Evolutionary conservation across 2,113 vertebrate species (phyloP), one percentile per base, ranked within the genome.

Genomic region (Ursus arctos): DNA sequence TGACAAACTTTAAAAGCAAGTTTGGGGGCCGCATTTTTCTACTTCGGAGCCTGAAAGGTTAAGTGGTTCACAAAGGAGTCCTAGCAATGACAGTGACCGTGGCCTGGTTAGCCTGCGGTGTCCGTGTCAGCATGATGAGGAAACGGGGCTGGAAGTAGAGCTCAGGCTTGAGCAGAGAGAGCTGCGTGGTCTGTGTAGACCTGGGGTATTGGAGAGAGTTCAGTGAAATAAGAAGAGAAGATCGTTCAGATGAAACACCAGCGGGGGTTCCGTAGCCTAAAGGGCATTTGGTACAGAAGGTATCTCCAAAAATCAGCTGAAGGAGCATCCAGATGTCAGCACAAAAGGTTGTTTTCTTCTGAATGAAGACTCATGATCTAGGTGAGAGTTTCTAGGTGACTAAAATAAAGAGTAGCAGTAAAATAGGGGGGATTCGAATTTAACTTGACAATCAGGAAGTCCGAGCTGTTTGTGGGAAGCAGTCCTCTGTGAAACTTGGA

Each of bases 401-500:
- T 82, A 36, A 81, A 77, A 59, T 80, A 79, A 95, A 63, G 93
- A 97, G 59, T 28, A 69, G 71, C 47, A 55, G 69, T 96, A 96
- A 87, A 76, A 77, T 74, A 40, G 26, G n/a, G 95, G 61, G 43
- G 72, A 71, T 94, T 80, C 36, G 19, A 76, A 84, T 88, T 86
- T 74, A 59, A 88, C 49, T 84, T 90, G 92, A 87, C 61, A 95
- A 7, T 24, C 55, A 33, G 83, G 49, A 84, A 92, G 59, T 55
- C 57, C 33, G 77, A 86, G 90, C 81, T 88, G 10, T 86, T 91
- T 94, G 82, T 91, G 59, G 82, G 79, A 96, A 71, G 53, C 65
- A 9, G 28, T 85, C 24, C 77, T 97, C 87, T 67, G 63, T 97
- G 94, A 88, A 87, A 94, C 83, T 87, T 88, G 84, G n/a, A 92